phyloP scores from a whole-genome alignment of 2,797 vertebrate genomes.

The Pangasius djambal region DNA sequence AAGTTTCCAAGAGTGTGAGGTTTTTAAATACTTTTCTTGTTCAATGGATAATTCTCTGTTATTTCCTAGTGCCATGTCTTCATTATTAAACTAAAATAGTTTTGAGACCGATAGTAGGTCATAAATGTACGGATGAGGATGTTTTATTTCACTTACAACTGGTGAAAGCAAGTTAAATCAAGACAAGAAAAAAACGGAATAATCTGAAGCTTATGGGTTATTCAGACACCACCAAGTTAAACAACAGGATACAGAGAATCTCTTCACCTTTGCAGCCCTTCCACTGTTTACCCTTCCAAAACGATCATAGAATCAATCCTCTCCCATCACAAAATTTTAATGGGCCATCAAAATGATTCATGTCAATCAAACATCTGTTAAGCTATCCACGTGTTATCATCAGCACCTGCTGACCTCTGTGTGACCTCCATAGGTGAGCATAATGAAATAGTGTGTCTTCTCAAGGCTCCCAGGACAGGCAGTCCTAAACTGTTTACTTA shows the following conservation, averaged over 20 bases:
- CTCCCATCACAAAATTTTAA: constrained; percentile 78
- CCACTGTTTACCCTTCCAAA: constrained; percentile 70
- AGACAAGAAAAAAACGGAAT: neutral
- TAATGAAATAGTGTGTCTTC: constrained; percentile 63
- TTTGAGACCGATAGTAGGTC: neutral
- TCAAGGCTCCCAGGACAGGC: constrained; percentile 66
- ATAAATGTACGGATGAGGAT: neutral
- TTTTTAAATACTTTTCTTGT: neutral
- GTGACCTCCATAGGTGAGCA: constrained; percentile 78
- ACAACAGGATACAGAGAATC: constrained; percentile 3
- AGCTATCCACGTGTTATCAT: constrained; percentile 71
- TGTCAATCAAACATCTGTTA: constrained; percentile 85
- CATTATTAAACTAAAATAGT: neutral
- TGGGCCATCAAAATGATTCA: constrained; percentile 81
- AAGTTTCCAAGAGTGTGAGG: neutral
- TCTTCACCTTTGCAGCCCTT: constrained; percentile 68
- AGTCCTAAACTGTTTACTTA: constrained; percentile 58
- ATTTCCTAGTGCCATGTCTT: neutral
- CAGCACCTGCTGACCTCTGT: constrained; percentile 82
- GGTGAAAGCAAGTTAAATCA: neutral
- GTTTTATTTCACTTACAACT: neutral
- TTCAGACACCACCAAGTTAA: constrained; percentile 9
- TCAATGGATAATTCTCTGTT: neutral
- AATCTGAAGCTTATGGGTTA: neutral
- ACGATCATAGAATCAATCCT: constrained; percentile 70